phyloP scores from a whole-genome alignment of 2,797 vertebrate species.

The Euthynnus affinis region DNA sequence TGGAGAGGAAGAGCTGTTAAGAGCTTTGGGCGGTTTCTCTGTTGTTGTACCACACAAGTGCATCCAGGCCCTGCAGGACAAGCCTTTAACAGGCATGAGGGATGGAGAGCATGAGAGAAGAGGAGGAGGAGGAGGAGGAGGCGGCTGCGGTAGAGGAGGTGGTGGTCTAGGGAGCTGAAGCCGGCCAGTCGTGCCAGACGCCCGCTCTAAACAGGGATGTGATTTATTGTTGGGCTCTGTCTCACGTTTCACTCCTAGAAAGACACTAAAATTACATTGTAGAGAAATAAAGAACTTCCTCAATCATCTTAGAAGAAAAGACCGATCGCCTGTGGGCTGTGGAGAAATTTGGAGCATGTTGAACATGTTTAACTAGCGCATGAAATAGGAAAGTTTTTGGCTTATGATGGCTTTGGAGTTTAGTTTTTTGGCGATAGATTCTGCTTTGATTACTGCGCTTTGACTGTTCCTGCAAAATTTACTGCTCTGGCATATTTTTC shows the following conservation, averaged over 20 bases:
- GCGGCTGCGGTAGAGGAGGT: conserved; percentile 53
- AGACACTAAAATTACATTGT: conserved; percentile 79
- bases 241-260: conserved; percentile 75
- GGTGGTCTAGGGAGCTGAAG: conserved; percentile 79
- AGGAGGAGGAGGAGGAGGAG: conserved; percentile 54
- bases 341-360: conserved; percentile 54
- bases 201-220: conserved; percentile 85
- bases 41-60: conserved; percentile 89
- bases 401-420: conserved; percentile 38
- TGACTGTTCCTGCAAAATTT: conserved; percentile 17
- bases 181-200: conserved; percentile 81
- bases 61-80: conserved; percentile 88
- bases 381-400: conserved; percentile 48
- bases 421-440: conserved; percentile 23
- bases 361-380: conserved; percentile 50
- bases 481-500: conserved; percentile 12
- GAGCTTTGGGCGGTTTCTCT: conserved; percentile 88
- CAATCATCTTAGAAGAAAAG: conserved; percentile 70
- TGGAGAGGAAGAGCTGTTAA: conserved; percentile 84
- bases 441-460: conserved; percentile 19
- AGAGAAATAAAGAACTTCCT: conserved; percentile 76
- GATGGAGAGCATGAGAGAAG: conserved; percentile 84
- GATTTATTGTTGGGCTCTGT: conserved; percentile 84
- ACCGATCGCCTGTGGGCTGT: conserved; percentile 49
- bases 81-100: conserved; percentile 88